Conservation (phyloP, 2,888 invertebrate genomes). For the Nomada ruficornis region DNA sequence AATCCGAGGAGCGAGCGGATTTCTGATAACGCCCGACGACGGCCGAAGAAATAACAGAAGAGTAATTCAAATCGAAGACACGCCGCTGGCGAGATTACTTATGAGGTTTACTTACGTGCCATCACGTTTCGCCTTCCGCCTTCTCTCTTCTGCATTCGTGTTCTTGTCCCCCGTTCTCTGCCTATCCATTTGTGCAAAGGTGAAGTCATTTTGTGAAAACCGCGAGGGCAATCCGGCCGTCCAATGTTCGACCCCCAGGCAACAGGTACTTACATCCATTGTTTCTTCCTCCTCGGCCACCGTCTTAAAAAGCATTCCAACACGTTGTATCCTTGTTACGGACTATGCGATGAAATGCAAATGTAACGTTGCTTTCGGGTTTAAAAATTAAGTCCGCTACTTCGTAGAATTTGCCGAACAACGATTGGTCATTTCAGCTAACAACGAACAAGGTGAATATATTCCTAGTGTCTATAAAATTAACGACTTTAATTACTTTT, state of each 20-base stretch:
- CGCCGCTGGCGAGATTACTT: slow-evolving; percentile 73
- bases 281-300: slow-evolving; percentile 20
- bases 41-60: slow-evolving; percentile 73
- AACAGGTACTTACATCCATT: slow-evolving; percentile 43
- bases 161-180: neutral
- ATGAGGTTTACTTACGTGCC: slow-evolving; percentile 73
- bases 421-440: too few species aligned
- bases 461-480: too few species aligned
- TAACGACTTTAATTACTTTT: too few species aligned
- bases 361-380: too few species aligned
- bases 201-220: slow-evolving; percentile 54
- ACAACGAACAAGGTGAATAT: too few species aligned
- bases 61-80: slow-evolving; percentile 73
- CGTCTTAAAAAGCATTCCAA: neutral
- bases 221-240: slow-evolving; percentile 40
- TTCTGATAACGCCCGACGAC: slow-evolving; percentile 76
- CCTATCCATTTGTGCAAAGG: neutral
- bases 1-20: slow-evolving; percentile 75
- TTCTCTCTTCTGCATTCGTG: neutral
- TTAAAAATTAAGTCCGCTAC: too few species aligned
- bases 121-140: slow-evolving; percentile 33
- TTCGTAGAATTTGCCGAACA: too few species aligned
- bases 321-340: neutral
- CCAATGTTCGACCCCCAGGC: slow-evolving; percentile 27
- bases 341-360: neutral